Evolutionary conservation across 2,888 invertebrate species (phyloP), one percentile per base, ranked within the genome.

Genomic region (Isoperla grammatica): DNA sequence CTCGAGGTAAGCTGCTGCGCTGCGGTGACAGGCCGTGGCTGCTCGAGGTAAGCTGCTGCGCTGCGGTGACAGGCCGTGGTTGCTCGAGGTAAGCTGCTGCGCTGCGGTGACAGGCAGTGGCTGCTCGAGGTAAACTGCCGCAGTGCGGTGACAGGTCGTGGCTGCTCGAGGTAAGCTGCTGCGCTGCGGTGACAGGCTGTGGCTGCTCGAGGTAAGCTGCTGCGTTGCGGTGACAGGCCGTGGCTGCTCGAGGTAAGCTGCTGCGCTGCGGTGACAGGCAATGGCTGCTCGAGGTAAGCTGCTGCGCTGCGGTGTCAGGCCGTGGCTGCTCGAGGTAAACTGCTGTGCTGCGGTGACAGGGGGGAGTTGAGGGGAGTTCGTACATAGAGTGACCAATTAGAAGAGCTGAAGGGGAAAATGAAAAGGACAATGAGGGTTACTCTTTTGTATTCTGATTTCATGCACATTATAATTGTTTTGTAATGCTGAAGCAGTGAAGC

Each of bases 331-430:
- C 58, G 95, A 95, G 81, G 94, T 93, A 67, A 77, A 40, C 17
- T 76, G n/a, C n/a, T n/a, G n/a, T n/a, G n/a, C n/a, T n/a, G n/a
- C n/a, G n/a, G n/a, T n/a, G n/a, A n/a, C 64, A 86, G 88, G 65
- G 94, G 95, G 0, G 94, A 94, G 92, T 77, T 95, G 15, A 76
- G 95, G 57, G 95, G 95, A 81, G 94, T 93, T n/a, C n/a, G n/a
- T n/a, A n/a, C n/a, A n/a, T n/a, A n/a, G n/a, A n/a, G n/a, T n/a
- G n/a, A n/a, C n/a, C n/a, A n/a, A n/a, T n/a, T n/a, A n/a, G n/a
- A n/a, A n/a, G n/a, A n/a, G n/a, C n/a, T n/a, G n/a, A n/a, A n/a
- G n/a, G n/a, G n/a, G n/a, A n/a, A n/a, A n/a, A n/a, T n/a, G n/a
- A n/a, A n/a, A n/a, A n/a, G n/a, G n/a, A n/a, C n/a, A n/a, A n/a